Evolutionary conservation across 2,113 vertebrate genomes (phyloP), one percentile per base, ranked within the genome.

Genomic region (Gulo gulo): DNA sequence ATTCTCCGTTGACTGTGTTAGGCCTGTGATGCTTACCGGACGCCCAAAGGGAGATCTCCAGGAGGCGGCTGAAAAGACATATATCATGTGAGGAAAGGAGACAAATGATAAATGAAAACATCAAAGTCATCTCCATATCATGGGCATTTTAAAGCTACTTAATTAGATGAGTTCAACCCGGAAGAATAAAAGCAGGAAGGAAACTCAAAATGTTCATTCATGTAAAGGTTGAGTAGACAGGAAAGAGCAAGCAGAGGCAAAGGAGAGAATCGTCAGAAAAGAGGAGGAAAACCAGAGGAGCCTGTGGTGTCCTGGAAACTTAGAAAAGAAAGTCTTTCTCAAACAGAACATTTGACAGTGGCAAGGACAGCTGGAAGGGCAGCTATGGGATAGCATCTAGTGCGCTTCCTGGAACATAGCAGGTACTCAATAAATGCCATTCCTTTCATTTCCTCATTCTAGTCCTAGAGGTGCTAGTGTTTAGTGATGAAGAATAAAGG

Each of bases 251-350:
- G 1, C 36, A 39, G 39, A 88, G 18, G 12, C 34, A 12, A 73
- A 50, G 8, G 36, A 13, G 4, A 26, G 15, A 31, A 1, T 14
- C 16, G 1, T 12, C 16, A 78, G 4, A 1, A 57, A 0, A 0
- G 20, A 15, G 34, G 47, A 47, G 26, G 15, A 67, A 85, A 20
- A 16, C 10, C 26, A 26, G 20, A 79, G 12, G 13, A 14, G 1
- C 1, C 0, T 26, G 5, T 52, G 34, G 3, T 50, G 20, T 71
- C 24, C 52, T 20, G 42, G 29, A 73, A 83, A 88, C n/a, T 47
- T 6, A 34, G 45, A 55, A 55, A 42, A 21, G 45, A 84, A 86
- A 55, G 4, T n/a, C 7, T 55, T 83, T 78, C 34, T 26, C 47
- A 67, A 89, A 23, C 10, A 82, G 11, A 88, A 34, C 45, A 20